These are phyloP conservation scores for Sphenopsis melanotis DNA, from an alignment of 2,797 vertebrate species.

Conservation along the genomic window DNA sequence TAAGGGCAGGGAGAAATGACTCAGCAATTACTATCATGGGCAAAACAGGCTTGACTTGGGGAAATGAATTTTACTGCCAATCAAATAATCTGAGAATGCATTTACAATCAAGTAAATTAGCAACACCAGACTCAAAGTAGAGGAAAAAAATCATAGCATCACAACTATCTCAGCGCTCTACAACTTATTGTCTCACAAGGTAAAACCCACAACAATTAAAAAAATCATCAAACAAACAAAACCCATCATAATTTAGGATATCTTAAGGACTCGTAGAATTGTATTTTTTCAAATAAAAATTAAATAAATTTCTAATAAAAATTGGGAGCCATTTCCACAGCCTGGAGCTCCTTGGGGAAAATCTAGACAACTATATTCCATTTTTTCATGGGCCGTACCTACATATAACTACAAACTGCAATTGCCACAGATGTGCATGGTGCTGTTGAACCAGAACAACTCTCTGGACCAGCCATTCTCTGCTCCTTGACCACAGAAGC, in stretches of 20 bases:
- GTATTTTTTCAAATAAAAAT: not conserved
- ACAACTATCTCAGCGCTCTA: not conserved
- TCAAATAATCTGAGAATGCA: not conserved
- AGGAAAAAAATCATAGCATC: not conserved
- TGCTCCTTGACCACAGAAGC: not conserved
- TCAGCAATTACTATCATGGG: not conserved
- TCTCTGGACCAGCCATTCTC: not conserved
- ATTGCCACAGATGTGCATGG: not conserved
- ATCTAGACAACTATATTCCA: not conserved
- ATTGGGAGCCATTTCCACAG: not conserved
- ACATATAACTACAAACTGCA: not conserved
- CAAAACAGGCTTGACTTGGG: not conserved
- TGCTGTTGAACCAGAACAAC: not conserved
- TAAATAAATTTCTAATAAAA: not conserved
- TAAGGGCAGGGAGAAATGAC: not conserved
- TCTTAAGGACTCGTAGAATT: not conserved
- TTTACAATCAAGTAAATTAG: not conserved
- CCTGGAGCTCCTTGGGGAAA: not conserved
- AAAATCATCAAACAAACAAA: not conserved
- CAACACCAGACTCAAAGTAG: not conserved
- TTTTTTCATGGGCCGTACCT: not conserved
- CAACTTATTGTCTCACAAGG: not conserved
- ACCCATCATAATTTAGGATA: not conserved
- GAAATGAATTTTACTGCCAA: not conserved
- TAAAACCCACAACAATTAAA: fast-evolving